Percentiles rank a stretch among this genome's conserved stretches.
phyloP scores from a whole-genome alignment of 2,797 vertebrate species.

The Xiphophorus birchmanni region DNA sequence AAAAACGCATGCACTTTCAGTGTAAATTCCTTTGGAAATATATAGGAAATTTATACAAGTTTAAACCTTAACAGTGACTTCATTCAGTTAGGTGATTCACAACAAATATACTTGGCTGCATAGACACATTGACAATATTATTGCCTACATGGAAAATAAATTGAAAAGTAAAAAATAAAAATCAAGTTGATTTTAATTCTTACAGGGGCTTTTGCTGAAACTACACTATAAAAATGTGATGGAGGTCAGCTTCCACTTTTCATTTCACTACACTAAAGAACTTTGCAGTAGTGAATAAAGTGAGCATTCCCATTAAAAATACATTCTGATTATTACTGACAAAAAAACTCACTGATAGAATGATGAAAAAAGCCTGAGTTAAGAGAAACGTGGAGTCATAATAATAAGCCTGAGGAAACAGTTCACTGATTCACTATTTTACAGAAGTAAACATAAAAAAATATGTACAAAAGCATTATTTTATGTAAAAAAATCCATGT shows the following conservation, averaged over 20 bases:
- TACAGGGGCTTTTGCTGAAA: constrained; percentile 66
- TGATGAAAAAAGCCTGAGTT: constrained; percentile 92
- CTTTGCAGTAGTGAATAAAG: constrained; percentile 56
- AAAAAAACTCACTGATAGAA: constrained; percentile 84
- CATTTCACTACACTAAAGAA: constrained; percentile 76
- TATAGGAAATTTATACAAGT: constrained; percentile 94
- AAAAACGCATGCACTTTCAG: constrained; percentile 89
- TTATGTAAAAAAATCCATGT: constrained; percentile 77
- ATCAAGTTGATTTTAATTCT: constrained; percentile 71
- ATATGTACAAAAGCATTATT: constrained; percentile 90
- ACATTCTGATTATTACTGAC: constrained; percentile 88
- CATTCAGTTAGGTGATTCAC: constrained; percentile 83
- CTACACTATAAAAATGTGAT: constrained; percentile 58
- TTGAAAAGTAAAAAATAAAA: constrained; percentile 59
- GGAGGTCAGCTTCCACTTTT: constrained; percentile 52
- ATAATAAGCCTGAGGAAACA: constrained; percentile 92
- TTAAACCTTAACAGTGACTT: constrained; percentile 94
- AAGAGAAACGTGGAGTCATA: constrained; percentile 85
- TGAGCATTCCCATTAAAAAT: constrained; percentile 84
- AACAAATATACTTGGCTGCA: constrained; percentile 96
- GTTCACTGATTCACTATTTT: constrained; percentile 93
- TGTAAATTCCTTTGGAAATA: constrained; percentile 98
- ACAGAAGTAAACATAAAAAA: constrained; percentile 92
- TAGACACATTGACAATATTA: constrained; percentile 97
- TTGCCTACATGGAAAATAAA: constrained; percentile 89